A percentile compares a stretch with the other conserved stretches of the same genome.
These are phyloP conservation scores for Glaucidium brasilianum DNA, from an alignment of 2,113 vertebrate genomes.

Conservation along the genomic window DNA sequence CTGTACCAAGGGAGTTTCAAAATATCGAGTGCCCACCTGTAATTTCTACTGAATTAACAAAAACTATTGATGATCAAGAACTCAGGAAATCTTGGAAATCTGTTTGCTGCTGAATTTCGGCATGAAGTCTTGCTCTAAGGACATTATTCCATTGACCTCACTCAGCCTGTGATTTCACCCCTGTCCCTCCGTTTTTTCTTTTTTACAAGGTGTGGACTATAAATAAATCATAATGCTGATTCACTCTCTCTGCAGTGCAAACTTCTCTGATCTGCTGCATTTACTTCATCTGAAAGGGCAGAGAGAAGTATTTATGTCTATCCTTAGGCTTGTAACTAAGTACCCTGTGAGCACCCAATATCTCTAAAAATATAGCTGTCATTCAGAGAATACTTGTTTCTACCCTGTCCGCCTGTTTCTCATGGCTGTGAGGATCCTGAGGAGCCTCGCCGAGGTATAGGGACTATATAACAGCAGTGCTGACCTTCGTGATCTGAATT, in stretches of 20 bases:
- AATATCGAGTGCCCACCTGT: background rate
- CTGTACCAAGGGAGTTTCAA: background rate
- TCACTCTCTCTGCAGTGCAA: background rate
- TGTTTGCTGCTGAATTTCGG: background rate
- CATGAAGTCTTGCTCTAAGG: background rate
- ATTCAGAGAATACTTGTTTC: background rate
- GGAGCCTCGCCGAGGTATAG: rapidly evolving
- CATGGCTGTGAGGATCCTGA: background rate
- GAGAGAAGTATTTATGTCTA: background rate
- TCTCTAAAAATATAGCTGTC: background rate
- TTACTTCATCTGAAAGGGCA: background rate
- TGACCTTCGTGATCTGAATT: background rate
- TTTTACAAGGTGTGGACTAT: background rate
- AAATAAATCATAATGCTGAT: background rate
- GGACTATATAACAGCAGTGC: background rate
- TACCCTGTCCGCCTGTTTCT: background rate
- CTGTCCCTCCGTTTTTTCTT: background rate
- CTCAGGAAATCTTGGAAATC: background rate
- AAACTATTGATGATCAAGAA: background rate
- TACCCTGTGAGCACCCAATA: background rate
- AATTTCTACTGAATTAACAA: background rate
- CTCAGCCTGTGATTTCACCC: background rate
- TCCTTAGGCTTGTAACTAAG: background rate
- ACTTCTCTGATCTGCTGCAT: background rate
- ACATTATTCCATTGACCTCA: rapidly evolving